Evolutionary conservation across 2,888 invertebrate genomes (phyloP).

Genomic region (Leucophenga maculata): DNA sequence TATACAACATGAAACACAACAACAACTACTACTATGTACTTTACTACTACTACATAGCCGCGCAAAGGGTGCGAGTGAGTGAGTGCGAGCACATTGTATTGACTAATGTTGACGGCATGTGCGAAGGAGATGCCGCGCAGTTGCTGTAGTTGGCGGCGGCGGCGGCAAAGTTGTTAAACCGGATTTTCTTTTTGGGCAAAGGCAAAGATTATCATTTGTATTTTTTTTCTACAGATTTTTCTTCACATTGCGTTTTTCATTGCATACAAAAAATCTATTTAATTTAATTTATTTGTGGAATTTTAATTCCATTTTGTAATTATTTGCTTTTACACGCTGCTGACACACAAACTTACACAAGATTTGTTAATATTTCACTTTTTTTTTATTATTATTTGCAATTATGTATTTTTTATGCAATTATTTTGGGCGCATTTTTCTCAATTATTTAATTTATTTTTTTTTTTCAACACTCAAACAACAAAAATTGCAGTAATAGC

Average conservation of each 20-base stretch:
- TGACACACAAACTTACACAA: slow-evolving; percentile 35
- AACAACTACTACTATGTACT: background rate
- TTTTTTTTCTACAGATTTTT: slow-evolving; percentile 19
- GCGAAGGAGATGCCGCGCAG: slow-evolving; percentile 22
- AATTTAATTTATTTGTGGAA: background rate
- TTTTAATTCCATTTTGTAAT: slow-evolving; percentile 36
- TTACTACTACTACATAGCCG: background rate
- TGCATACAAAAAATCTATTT: background rate
- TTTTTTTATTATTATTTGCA: background rate
- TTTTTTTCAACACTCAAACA: slow-evolving; percentile 35
- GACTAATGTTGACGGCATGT: background rate
- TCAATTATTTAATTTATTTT: slow-evolving; percentile 22
- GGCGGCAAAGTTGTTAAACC: slow-evolving; percentile 62
- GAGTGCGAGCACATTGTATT: slow-evolving; percentile 6
- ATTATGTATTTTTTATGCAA: slow-evolving; percentile 46
- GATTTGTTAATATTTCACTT: slow-evolving; percentile 38
- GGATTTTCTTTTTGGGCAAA: slow-evolving; percentile 64
- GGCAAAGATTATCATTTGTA: slow-evolving; percentile 31
- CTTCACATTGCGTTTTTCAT: background rate
- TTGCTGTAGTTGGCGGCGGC: slow-evolving; percentile 24
- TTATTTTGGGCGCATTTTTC: slow-evolving; percentile 24
- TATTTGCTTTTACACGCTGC: slow-evolving; percentile 40
- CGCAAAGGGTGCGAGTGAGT: slow-evolving; percentile 19
- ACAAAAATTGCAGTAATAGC: slow-evolving; percentile 31
- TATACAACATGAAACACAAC: background rate